A percentile compares a stretch with the other conserved stretches of the same genome.
These are phyloP conservation scores for Notarius lentiginosus DNA, from an alignment of 2,113 vertebrate genomes.

Conservation along the genomic window DNA sequence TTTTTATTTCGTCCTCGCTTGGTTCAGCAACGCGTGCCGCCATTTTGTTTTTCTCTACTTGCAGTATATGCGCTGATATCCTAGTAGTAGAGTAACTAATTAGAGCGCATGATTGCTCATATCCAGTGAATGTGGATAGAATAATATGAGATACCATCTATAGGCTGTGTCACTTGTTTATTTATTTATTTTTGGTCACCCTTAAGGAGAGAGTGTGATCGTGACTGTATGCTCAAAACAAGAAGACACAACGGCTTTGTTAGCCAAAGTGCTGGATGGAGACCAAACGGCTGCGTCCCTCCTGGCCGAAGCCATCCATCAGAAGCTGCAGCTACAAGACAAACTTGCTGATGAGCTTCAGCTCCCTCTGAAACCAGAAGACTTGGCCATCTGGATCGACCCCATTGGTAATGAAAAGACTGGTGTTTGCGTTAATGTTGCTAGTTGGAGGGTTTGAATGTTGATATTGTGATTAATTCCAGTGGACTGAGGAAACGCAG, in stretches of 20 bases:
- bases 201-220: constrained; percentile 72
- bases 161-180: background rate
- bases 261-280: constrained; percentile 69
- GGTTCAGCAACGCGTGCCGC: too few species aligned
- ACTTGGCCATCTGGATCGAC: constrained; percentile 78
- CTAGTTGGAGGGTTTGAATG: background rate
- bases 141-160: background rate
- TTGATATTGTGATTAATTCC: background rate
- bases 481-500: background rate
- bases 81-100: too few species aligned
- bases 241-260: constrained; percentile 63
- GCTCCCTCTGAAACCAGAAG: constrained; percentile 62
- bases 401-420: constrained; percentile 69
- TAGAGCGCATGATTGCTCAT: too few species aligned
- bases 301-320: constrained; percentile 69
- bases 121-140: too few species aligned
- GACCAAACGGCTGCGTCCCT: constrained; percentile 67
- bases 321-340: constrained; percentile 61
- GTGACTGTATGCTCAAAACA: constrained; percentile 71
- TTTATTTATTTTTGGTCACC: background rate
- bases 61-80: too few species aligned
- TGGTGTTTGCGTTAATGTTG: background rate
- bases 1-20: too few species aligned
- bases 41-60: too few species aligned
- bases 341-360: constrained; percentile 54